Percentiles rank a stretch among this genome's conserved stretches.
Evolutionary conservation across 23 tunicate genomes (phyloP).

Genomic region (Diplosoma virens): DNA sequence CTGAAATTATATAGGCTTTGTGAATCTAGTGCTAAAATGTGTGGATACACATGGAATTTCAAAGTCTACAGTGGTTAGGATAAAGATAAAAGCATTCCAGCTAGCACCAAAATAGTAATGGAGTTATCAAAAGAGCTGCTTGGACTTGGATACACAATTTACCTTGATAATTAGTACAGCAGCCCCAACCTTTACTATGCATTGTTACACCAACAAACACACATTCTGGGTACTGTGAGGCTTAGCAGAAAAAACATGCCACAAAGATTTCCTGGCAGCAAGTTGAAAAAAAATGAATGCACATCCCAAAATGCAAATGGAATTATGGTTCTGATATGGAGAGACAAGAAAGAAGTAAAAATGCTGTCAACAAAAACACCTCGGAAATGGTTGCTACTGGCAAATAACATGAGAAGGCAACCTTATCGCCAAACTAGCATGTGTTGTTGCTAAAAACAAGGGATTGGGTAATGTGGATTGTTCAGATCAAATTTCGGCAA

Average conservation of each 20-base stretch:
- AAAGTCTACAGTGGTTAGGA: slow-evolving; percentile 6
- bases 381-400: background rate
- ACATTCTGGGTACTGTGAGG: background rate
- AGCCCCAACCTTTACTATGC: background rate
- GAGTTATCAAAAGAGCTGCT: background rate
- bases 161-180: slow-evolving; percentile 8
- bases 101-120: background rate
- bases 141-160: background rate
- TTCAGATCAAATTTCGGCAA: slow-evolving; percentile 2
- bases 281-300: background rate
- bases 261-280: background rate
- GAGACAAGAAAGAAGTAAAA: background rate
- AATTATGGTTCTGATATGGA: background rate
- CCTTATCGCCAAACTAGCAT: background rate
- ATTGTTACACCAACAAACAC: background rate
- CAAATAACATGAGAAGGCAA: background rate
- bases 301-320: background rate
- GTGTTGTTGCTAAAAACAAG: background rate
- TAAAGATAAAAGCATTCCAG: background rate
- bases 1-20: background rate
- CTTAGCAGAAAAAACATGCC: background rate
- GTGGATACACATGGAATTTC: slow-evolving; percentile 18
- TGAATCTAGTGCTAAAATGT: slow-evolving; percentile 3
- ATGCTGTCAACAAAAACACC: background rate
- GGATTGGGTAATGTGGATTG: background rate